Conservation (phyloP, 2,797 vertebrate species). For the Australoheros facetus region DNA sequence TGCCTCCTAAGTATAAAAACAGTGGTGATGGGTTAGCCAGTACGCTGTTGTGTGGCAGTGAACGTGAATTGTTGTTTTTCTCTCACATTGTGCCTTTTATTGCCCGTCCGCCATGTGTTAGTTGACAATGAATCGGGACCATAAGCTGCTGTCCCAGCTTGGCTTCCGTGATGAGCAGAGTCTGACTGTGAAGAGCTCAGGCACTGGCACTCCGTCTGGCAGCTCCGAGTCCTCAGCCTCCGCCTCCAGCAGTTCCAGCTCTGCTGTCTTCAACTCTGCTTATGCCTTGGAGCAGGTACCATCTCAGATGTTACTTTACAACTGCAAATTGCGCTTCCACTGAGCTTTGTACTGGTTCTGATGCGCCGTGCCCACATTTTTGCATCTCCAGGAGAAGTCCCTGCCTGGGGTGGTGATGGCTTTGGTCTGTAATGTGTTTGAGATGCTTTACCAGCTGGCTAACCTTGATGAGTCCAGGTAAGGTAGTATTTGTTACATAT, state of each 20-base stretch:
- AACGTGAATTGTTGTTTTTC: background rate
- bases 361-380: background rate
- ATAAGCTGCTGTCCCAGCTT: constrained; percentile 96
- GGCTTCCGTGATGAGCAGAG: constrained; percentile 95
- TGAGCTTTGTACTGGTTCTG: background rate
- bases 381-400: constrained; percentile 90
- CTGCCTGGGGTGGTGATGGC: constrained; percentile 99
- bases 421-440: constrained; percentile 96
- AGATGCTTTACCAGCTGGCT: constrained; percentile 98
- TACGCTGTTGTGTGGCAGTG: background rate
- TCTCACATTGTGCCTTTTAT: constrained; percentile 12
- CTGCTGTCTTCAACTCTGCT: constrained; percentile 89
- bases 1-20: background rate
- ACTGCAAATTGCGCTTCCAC: background rate
- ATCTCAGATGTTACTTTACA: background rate
- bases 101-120: constrained; percentile 54
- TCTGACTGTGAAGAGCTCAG: constrained; percentile 95
- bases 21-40: background rate
- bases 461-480: constrained; percentile 96
- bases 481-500: constrained; percentile 2
- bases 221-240: constrained; percentile 94
- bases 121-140: constrained; percentile 98
- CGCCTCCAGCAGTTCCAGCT: constrained; percentile 90
- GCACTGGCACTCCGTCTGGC: constrained; percentile 94
- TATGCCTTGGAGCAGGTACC: constrained; percentile 97